Evolutionary conservation across 2,888 invertebrate species (phyloP), one percentile per base, ranked within the genome.

Genomic region (Orthosia incerta): DNA sequence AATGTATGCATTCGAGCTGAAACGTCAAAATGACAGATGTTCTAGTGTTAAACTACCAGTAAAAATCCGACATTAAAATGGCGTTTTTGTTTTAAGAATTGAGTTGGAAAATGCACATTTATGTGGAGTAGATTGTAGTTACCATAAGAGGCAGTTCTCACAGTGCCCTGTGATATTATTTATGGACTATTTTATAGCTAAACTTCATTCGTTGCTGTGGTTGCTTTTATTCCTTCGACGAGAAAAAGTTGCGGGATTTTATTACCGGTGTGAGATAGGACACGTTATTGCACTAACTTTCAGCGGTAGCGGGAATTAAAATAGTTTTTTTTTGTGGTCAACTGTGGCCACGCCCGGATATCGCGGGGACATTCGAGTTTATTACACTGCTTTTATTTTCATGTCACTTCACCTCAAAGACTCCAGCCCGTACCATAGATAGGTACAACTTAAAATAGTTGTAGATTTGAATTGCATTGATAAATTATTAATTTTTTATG

Each of bases 171-270:
- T 91, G 92, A 95, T 91, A 95, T 95, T 95, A 96, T 96, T 96
- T 96, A 96, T 95, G 93, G 92, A 89, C 91, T 94, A 91, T 93
- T 96, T 96, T 96, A 96, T 96, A 94, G 95, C 94, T 91, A 92
- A 96, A 96, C 95, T 96, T 96, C 95, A 95, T 94, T 95, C 96
- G 93, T 92, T 93, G 93, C 94, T 95, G 96, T 91, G 95, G 96
- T 95, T 91, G 94, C 94, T 93, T 95, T 95, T 96, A 95, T 95
- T 94, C 94, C 91, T 95, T 93, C 92, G 92, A 93, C 93, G 93
- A 90, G 95, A 93, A 95, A 95, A 96, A 96, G 95, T 96, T 95
- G 94, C 83, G 90, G 92, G 94, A 91, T 94, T 96, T 96, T 96
- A 96, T 96, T 94, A 90, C 94, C 95, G 94, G 95, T 95, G 95